A percentile compares a stretch with the other conserved stretches of the same genome.
Conservation (phyloP, 2,113 vertebrate genomes). For the Peromyscus californicus region DNA sequence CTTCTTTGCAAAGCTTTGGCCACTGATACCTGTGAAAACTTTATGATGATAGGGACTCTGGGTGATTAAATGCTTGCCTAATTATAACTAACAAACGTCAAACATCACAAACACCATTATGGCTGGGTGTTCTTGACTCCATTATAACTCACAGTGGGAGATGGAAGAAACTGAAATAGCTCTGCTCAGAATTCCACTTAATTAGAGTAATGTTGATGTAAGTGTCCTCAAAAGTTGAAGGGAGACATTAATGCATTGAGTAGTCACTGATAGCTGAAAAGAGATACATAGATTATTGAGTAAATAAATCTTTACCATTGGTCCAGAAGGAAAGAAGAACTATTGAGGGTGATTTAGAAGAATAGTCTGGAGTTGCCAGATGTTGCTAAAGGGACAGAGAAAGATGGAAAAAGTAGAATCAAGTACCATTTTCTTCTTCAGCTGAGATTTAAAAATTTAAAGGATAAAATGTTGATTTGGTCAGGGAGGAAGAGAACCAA, state of each 20-base stretch:
- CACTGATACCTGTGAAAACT: neutral
- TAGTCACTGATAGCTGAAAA: neutral
- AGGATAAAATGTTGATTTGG: constrained; percentile 17
- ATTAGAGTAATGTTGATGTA: constrained; percentile 30
- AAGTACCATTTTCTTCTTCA: constrained; percentile 39
- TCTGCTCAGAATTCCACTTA: neutral
- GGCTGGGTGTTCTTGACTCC: neutral
- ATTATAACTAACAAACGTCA: constrained; percentile 24
- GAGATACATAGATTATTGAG: neutral
- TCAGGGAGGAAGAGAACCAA: neutral
- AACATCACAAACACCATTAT: neutral
- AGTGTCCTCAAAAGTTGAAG: neutral
- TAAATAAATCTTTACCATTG: constrained; percentile 17
- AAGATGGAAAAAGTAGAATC: neutral
- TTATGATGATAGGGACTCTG: neutral
- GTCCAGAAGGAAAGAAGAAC: neutral
- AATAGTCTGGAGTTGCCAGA: neutral
- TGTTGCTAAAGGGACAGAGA: neutral
- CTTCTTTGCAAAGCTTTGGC: neutral
- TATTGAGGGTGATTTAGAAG: neutral
- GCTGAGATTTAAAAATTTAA: constrained; percentile 60
- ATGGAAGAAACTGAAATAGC: neutral
- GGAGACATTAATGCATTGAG: constrained; percentile 11
- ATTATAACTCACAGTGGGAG: neutral
- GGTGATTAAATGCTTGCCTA: constrained; percentile 34